Conservation (phyloP, 2,797 vertebrate genomes). For the Botia almorhae region DNA sequence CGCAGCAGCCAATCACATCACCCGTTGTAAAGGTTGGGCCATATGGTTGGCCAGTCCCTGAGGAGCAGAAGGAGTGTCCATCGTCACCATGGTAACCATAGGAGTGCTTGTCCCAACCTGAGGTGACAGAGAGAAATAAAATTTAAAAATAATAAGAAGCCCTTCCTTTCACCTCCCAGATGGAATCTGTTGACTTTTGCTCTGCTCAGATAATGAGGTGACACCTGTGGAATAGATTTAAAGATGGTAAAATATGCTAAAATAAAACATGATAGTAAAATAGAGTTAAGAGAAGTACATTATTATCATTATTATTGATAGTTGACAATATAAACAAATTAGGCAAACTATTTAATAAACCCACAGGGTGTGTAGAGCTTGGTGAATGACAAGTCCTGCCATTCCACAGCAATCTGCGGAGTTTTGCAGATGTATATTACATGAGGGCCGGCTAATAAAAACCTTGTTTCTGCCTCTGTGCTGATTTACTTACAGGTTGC, state of each 20-base stretch:
- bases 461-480: constrained; percentile 31
- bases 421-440: constrained; percentile 1
- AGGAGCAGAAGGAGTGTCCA: constrained; percentile 99
- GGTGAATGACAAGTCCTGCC: neutral
- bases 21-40: constrained; percentile 98
- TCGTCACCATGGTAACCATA: constrained; percentile 99
- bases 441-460: neutral
- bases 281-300: neutral
- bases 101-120: constrained; percentile 99
- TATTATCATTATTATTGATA: no score
- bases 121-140: constrained; percentile 41
- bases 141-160: neutral
- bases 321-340: neutral
- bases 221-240: neutral
- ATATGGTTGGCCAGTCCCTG: constrained; percentile 97
- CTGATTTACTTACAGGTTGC: neutral
- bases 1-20: constrained; percentile 99
- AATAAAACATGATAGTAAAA: no score
- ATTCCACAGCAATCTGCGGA: neutral
- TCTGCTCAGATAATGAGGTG: neutral
- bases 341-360: neutral
- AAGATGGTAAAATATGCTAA: neutral
- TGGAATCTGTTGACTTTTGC: neutral
- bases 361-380: neutral
- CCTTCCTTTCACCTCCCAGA: neutral